A percentile compares a stretch with the other conserved stretches of the same genome.
phyloP scores from a whole-genome alignment of 1,140 invertebrate genomes.

The Matsumurasca onukii region DNA sequence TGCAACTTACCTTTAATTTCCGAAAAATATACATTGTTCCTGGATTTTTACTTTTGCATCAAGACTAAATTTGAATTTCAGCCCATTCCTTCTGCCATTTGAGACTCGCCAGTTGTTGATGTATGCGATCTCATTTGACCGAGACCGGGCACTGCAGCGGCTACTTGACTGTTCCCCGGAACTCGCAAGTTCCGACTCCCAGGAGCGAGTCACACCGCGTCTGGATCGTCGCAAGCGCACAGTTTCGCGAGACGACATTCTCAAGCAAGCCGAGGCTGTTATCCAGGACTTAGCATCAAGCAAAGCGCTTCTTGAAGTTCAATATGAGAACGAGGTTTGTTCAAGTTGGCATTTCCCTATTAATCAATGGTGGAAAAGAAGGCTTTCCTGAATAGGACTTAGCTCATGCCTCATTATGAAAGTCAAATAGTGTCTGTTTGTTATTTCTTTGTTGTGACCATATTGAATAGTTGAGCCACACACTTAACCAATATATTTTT shows the following conservation, averaged over 20 bases:
- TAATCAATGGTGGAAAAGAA: too few relatives aligned
- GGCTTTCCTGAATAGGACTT: too few relatives aligned
- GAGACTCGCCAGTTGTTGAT: constrained; percentile 94
- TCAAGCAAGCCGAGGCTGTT: constrained; percentile 94
- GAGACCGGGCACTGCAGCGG: constrained; percentile 90
- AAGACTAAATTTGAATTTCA: too few relatives aligned
- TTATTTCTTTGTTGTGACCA: too few relatives aligned
- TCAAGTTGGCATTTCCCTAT: too few relatives aligned
- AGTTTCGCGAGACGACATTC: constrained; percentile 88
- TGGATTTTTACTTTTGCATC: too few relatives aligned
- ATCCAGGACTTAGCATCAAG: constrained; percentile 91
- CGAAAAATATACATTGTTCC: too few relatives aligned
- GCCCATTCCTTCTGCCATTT: constrained; percentile 95
- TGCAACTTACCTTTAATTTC: too few relatives aligned
- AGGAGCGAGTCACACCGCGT: constrained; percentile 88
- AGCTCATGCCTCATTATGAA: too few relatives aligned
- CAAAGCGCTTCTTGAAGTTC: constrained; percentile 90
- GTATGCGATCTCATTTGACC: constrained; percentile 95
- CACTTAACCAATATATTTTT: too few relatives aligned
- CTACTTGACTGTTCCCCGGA: constrained; percentile 88
- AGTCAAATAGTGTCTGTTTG: too few relatives aligned
- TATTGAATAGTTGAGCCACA: too few relatives aligned
- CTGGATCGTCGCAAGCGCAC: constrained; percentile 90
- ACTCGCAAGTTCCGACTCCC: constrained; percentile 63
- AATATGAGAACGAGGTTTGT: constrained; percentile 92